A percentile compares a stretch with the other conserved stretches of the same genome.
Evolutionary conservation across 2,888 invertebrate species (phyloP).

Genomic region (Rhamnusium bicolor): DNA sequence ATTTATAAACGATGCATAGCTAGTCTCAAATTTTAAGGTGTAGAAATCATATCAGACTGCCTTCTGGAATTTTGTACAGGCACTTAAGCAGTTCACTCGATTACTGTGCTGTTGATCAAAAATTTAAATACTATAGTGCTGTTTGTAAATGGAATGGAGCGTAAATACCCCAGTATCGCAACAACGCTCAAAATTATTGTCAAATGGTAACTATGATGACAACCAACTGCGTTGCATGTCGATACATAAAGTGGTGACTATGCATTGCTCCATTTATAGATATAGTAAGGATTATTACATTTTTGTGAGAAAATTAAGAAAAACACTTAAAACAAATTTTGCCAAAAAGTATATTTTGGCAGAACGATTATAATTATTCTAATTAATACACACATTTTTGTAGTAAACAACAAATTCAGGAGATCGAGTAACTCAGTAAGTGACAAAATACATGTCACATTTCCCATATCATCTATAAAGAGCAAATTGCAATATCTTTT

Average conservation of each 20-base stretch:
- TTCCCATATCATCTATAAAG: conserved; percentile 22
- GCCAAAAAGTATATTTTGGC: background rate
- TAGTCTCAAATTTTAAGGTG: conserved; percentile 59
- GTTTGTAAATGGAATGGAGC: too few species aligned
- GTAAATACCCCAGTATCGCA: too few species aligned
- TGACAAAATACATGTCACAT: conserved; percentile 26
- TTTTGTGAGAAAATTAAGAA: background rate
- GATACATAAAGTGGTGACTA: too few species aligned
- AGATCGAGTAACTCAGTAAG: background rate
- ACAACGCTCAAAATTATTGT: too few species aligned
- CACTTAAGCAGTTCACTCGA: background rate
- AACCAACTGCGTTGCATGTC: too few species aligned
- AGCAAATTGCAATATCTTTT: conserved; percentile 17
- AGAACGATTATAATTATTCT: background rate
- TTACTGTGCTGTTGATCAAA: background rate
- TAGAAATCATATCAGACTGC: conserved; percentile 64
- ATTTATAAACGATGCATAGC: conserved; percentile 54
- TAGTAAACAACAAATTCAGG: background rate
- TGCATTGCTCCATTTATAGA: too few species aligned
- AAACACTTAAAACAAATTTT: too few species aligned
- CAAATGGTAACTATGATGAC: too few species aligned
- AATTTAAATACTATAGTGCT: background rate
- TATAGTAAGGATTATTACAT: background rate
- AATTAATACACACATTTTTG: background rate
- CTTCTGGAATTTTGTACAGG: conserved; percentile 50